phyloP scores from a whole-genome alignment of 2,113 vertebrate genomes.

The Aptenodytes forsteri region DNA sequence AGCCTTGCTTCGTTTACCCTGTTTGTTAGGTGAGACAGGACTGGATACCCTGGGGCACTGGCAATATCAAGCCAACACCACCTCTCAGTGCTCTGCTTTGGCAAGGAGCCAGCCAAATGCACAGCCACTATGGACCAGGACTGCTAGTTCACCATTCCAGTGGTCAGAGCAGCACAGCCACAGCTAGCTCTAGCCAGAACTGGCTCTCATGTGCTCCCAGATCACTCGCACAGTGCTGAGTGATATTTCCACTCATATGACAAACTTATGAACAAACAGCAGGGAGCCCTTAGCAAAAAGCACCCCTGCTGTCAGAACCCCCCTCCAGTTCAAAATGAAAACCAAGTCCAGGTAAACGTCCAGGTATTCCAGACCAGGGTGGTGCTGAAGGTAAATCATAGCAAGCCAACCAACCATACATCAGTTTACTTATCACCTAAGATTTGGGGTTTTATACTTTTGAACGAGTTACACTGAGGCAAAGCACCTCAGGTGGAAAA shows the following conservation, averaged over 20 bases:
- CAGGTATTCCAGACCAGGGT: neutral
- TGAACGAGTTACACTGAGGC: neutral
- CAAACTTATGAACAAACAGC: neutral
- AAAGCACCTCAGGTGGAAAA: neutral
- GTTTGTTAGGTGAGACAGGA: neutral
- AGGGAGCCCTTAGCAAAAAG: neutral
- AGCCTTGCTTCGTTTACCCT: neutral
- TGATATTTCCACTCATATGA: neutral
- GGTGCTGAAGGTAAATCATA: neutral
- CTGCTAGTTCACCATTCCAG: neutral
- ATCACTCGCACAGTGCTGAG: neutral
- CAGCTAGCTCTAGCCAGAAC: neutral
- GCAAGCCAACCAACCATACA: neutral
- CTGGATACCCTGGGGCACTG: neutral
- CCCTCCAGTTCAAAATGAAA: neutral
- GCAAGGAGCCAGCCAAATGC: neutral
- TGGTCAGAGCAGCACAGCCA: neutral
- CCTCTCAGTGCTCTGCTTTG: neutral
- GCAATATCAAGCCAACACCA: neutral
- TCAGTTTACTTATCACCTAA: neutral
- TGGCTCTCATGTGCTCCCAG: neutral
- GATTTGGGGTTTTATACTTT: neutral
- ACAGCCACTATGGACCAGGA: neutral
- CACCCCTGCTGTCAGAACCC: neutral
- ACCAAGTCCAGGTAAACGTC: neutral